Percentiles rank a stretch among this genome's conserved stretches.
Conservation (phyloP, 2,797 vertebrate genomes). For the Pogoniulus pusillus region DNA sequence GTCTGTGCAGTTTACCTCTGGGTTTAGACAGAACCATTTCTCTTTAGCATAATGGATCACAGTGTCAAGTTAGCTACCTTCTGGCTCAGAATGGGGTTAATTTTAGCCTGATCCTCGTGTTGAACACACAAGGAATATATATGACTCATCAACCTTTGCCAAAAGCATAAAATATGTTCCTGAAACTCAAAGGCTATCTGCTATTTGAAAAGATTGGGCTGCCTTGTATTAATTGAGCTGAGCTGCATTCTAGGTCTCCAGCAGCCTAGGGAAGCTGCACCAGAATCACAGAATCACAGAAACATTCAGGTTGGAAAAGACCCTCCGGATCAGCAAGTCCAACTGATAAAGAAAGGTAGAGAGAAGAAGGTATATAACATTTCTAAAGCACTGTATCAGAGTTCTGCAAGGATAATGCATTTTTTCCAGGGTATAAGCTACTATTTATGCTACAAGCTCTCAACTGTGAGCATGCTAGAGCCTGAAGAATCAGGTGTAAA, state of each 20-base stretch:
- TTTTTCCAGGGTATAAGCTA: not conserved
- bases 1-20: slow-evolving; percentile 68
- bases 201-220: slow-evolving; percentile 20
- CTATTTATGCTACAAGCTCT: not conserved
- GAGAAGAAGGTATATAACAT: not conserved
- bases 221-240: not conserved
- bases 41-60: slow-evolving; percentile 69
- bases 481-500: not conserved
- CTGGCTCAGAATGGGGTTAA: slow-evolving; percentile 65
- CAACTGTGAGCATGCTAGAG: not conserved
- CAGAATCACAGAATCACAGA: not conserved
- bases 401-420: not conserved
- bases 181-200: slow-evolving; percentile 38
- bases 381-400: not conserved
- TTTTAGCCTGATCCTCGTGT: slow-evolving; percentile 64
- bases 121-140: slow-evolving; percentile 67
- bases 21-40: slow-evolving; percentile 72
- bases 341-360: too few relatives aligned
- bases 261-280: not conserved
- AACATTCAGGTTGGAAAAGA: too few relatives aligned
- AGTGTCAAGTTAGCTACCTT: slow-evolving; percentile 67
- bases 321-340: too few relatives aligned
- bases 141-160: slow-evolving; percentile 68
- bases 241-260: not conserved
- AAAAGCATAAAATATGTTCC: slow-evolving; percentile 36